Conservation (phyloP, 2,113 vertebrate genomes). For the Microcebus jonahi region DNA sequence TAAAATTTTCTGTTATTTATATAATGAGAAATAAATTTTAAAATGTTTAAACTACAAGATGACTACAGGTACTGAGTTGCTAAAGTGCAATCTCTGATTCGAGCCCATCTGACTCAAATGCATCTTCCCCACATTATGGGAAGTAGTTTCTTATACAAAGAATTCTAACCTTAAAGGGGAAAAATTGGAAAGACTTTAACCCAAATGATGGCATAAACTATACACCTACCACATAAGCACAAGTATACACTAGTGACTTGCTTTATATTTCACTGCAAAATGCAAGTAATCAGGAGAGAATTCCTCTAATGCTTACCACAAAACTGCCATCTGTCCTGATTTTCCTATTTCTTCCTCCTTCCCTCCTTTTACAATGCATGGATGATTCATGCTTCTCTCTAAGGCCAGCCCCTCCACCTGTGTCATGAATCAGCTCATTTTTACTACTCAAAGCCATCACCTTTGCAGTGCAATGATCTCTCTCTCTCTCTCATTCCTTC, state of each 20-base stretch:
- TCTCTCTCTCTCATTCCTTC: no score
- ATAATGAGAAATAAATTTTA: not conserved
- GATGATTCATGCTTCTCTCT: slow-evolving; percentile 25
- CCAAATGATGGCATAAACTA: not conserved
- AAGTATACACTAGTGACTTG: slow-evolving; percentile 25
- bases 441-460: not conserved
- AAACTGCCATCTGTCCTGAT: slow-evolving; percentile 53
- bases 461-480: not conserved
- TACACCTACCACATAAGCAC: slow-evolving; percentile 33
- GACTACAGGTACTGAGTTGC: not conserved
- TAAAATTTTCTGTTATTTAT: not conserved
- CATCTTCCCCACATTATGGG: not conserved
- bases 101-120: not conserved
- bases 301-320: slow-evolving; percentile 39
- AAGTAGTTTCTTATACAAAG: not conserved
- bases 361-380: not conserved
- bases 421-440: not conserved
- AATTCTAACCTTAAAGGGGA: not conserved
- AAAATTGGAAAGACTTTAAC: not conserved
- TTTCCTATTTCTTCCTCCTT: slow-evolving; percentile 35
- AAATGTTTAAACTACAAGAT: not conserved
- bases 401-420: not conserved
- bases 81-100: not conserved
- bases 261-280: slow-evolving; percentile 53
- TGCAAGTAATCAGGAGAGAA: slow-evolving; percentile 50